Percentiles rank a stretch among this genome's conserved stretches.
Evolutionary conservation across 92 coral and sea anemone genomes (phyloP).

Genomic region (Porites rus): DNA sequence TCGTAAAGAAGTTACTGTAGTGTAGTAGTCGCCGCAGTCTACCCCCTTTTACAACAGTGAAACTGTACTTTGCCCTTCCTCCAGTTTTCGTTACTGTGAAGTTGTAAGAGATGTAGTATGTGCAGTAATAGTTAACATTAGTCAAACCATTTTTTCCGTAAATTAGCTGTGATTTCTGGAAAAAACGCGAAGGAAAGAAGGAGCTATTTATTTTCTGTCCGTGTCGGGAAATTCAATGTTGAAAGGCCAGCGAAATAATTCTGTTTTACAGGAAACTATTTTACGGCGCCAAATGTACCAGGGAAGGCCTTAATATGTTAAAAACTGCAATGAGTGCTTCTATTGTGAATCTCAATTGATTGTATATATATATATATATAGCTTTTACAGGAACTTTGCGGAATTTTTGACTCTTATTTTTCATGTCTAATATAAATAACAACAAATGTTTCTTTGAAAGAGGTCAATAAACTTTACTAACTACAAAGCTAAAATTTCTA

Average conservation of each 20-base stretch:
- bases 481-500: neutral
- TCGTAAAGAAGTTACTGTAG: neutral
- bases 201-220: conserved; percentile 44
- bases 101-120: neutral
- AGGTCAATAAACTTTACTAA: conserved; percentile 5
- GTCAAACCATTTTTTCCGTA: neutral
- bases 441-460: neutral
- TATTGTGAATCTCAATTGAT: neutral
- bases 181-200: conserved; percentile 8
- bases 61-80: too few species aligned
- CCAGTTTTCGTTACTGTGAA: too few species aligned
- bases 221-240: conserved; percentile 9
- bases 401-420: neutral
- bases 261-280: neutral
- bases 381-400: neutral
- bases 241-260: neutral
- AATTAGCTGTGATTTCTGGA: conserved; percentile 25
- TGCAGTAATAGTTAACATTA: neutral
- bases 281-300: too few species aligned
- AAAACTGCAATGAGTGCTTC: neutral
- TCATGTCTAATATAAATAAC: conserved; percentile 20
- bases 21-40: too few species aligned
- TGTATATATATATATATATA: neutral
- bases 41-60: too few species aligned
- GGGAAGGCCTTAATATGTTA: neutral